Conservation (phyloP, 1,140 invertebrate species). For the Cotesia glomerata region DNA sequence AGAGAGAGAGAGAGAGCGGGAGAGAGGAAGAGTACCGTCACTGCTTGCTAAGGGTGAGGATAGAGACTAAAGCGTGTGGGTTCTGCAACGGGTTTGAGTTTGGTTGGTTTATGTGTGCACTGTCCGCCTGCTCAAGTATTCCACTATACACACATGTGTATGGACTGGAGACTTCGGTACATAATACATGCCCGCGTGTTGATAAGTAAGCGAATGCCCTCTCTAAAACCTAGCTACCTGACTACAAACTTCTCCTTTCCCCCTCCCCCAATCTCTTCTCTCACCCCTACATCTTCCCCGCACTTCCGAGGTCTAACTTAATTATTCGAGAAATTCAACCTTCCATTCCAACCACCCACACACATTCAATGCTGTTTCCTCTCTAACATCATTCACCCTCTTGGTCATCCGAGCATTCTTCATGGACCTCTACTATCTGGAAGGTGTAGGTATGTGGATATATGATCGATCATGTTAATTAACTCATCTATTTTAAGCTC, state of each 20-base stretch:
- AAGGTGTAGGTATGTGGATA: background rate
- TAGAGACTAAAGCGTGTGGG: background rate
- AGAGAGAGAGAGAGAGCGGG: background rate
- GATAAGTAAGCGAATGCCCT: constrained; percentile 57
- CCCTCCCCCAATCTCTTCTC: background rate
- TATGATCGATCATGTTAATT: constrained; percentile 7
- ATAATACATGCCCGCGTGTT: constrained; percentile 61
- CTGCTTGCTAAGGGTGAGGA: constrained; percentile 11
- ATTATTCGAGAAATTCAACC: constrained; percentile 64
- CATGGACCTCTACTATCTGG: background rate
- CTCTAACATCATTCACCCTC: background rate
- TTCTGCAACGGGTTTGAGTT: background rate
- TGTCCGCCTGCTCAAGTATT: constrained; percentile 21
- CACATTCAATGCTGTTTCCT: background rate
- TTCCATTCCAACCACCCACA: constrained; percentile 51
- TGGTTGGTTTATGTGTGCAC: constrained; percentile 1
- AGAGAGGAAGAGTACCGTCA: background rate
- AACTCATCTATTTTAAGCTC: background rate
- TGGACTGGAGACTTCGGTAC: constrained; percentile 46
- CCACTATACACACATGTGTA: constrained; percentile 6
- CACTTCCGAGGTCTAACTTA: constrained; percentile 61
- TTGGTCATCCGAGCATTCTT: constrained; percentile 11
- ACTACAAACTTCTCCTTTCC: background rate
- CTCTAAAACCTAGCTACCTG: background rate
- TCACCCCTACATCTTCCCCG: constrained; percentile 12